Evolutionary conservation across 2,113 vertebrate species (phyloP).

Genomic region (Vireo altiloquus): DNA sequence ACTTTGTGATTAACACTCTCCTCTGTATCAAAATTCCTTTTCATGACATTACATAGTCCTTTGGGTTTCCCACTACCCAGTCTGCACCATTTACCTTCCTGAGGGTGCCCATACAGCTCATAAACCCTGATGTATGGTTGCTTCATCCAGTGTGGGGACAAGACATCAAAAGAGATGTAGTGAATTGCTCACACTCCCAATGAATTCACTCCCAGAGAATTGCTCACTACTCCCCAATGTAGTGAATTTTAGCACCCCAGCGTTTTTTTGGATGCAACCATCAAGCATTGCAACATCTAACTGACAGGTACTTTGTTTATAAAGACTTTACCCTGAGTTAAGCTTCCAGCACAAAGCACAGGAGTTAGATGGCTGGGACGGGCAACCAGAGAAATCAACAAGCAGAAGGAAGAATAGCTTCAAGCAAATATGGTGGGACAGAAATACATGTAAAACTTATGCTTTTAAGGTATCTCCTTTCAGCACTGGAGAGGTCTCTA

Average conservation of each 20-base stretch:
- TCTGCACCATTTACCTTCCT: neutral
- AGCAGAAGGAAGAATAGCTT: neutral
- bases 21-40: neutral
- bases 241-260: neutral
- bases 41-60: neutral
- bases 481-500: neutral
- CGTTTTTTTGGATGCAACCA: neutral
- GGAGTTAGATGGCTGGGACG: neutral
- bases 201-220: no score
- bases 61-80: neutral
- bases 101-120: neutral
- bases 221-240: no score
- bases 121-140: neutral
- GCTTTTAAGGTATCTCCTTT: neutral
- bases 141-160: neutral
- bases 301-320: neutral
- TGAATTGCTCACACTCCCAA: neutral
- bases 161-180: neutral
- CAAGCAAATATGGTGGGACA: neutral
- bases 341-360: neutral
- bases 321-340: neutral
- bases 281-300: neutral
- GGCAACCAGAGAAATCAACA: neutral
- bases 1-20: neutral
- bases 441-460: fast-evolving